These are phyloP conservation scores for Pseudopleuronectes americanus DNA, from an alignment of 2,797 vertebrate species.

Conservation along the genomic window DNA sequence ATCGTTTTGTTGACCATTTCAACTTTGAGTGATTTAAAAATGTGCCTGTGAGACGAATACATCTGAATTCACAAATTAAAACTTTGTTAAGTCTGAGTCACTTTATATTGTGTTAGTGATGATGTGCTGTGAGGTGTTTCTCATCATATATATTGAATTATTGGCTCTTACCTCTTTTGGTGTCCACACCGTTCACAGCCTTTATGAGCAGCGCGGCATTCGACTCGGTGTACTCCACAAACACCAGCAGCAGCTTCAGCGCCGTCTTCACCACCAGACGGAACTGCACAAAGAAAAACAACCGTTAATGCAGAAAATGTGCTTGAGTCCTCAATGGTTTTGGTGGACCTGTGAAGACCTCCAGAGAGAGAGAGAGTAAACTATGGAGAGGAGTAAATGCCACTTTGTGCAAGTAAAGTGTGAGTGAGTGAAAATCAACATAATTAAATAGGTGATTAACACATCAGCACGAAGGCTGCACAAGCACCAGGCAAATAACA, in stretches of 20 bases:
- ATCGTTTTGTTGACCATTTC: not conserved
- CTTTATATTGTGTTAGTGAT: too few relatives aligned
- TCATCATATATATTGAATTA: not conserved
- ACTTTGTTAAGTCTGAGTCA: too few relatives aligned
- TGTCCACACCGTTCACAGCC: constrained; percentile 88
- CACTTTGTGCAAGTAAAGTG: not conserved
- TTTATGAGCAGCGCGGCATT: constrained; percentile 90
- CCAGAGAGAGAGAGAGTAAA: too few relatives aligned
- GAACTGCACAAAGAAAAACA: constrained; percentile 83
- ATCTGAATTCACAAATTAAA: too few relatives aligned
- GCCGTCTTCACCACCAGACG: constrained; percentile 97
- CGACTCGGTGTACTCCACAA: constrained; percentile 95
- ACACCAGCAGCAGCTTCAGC: constrained; percentile 94
- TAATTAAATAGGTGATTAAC: constrained; percentile 19
- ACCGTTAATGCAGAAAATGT: constrained; percentile 13
- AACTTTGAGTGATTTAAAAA: too few relatives aligned
- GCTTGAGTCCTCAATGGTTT: too few relatives aligned
- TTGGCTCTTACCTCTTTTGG: constrained; percentile 86
- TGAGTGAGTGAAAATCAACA: constrained; percentile 4
- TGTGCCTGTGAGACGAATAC: too few relatives aligned
- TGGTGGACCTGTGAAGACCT: too few relatives aligned
- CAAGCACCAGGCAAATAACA: not conserved
- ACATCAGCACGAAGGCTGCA: not conserved
- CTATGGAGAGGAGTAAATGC: not conserved
- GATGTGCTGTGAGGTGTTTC: not conserved